Evolutionary conservation across 2,797 vertebrate genomes (phyloP).

Genomic region (Protonibea diacanthus): DNA sequence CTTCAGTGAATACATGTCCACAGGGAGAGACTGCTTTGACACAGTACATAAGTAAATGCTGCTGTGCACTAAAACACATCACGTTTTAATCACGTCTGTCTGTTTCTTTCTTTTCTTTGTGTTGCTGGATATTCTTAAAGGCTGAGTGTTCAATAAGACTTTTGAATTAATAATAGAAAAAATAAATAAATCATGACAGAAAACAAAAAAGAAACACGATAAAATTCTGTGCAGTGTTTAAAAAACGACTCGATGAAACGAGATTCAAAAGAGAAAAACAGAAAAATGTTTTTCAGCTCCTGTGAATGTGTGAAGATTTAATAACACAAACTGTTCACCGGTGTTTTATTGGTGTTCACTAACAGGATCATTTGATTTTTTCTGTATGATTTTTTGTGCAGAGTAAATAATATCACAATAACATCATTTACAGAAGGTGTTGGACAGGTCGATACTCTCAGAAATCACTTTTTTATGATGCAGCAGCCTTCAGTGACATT

Average conservation of each 20-base stretch:
- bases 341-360: neutral
- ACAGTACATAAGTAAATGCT: too few species aligned
- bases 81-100: too few species aligned
- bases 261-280: slow-evolving; percentile 14
- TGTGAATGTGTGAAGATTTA: slow-evolving; percentile 10
- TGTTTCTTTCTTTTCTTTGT: too few species aligned
- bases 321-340: slow-evolving; percentile 4
- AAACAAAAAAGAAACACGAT: neutral
- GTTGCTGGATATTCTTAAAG: too few species aligned
- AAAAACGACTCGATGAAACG: neutral
- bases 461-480: neutral
- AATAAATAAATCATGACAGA: slow-evolving; percentile 13
- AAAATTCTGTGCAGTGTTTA: neutral
- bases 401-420: neutral
- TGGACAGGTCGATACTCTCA: neutral
- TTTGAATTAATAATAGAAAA: neutral
- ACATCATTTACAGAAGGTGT: neutral
- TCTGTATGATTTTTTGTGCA: neutral
- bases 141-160: too few species aligned
- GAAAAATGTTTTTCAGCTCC: slow-evolving; percentile 31
- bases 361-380: neutral
- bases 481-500: slow-evolving; percentile 39
- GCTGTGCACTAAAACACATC: too few species aligned
- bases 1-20: too few species aligned
- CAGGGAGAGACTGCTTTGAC: too few species aligned